A percentile compares a stretch with the other conserved stretches of the same genome.
Evolutionary conservation across 1,140 invertebrate species (phyloP).

Genomic region (Orussus abietinus): DNA sequence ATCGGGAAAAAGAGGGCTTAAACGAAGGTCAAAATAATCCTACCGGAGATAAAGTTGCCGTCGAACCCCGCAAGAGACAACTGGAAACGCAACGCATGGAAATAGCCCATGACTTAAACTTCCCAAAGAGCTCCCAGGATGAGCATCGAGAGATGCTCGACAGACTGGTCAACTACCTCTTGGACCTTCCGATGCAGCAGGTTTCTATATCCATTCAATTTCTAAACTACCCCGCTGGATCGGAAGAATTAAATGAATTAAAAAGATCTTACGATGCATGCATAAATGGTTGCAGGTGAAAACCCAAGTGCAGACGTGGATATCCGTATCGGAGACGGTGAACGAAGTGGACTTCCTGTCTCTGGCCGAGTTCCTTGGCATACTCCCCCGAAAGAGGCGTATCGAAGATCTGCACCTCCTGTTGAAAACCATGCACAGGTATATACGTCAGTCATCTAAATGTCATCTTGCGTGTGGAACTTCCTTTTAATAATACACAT

Average conservation of each 20-base stretch:
- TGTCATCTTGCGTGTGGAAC: background rate
- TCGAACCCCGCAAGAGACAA: background rate
- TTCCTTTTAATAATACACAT: background rate
- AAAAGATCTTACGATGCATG: background rate
- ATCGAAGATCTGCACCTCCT: conserved; percentile 4
- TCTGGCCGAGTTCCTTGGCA: conserved; percentile 1
- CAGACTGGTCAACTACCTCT: conserved; percentile 40
- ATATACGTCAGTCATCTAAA: background rate
- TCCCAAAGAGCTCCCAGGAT: no score
- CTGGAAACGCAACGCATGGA: no score
- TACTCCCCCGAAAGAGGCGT: conserved; percentile 4
- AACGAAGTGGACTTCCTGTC: conserved; percentile 8
- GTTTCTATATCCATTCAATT: no score
- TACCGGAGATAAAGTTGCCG: no score
- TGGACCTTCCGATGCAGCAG: conserved; percentile 41
- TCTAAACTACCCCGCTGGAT: no score
- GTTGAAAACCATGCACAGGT: conserved; percentile 9
- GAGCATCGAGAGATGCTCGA: conserved; percentile 39
- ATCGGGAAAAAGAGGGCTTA: no score
- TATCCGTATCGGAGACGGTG: conserved; percentile 9
- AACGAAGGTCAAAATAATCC: background rate
- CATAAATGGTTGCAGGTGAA: conserved; percentile 2
- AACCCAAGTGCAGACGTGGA: conserved; percentile 18
- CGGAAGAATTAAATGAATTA: no score
- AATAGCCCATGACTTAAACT: no score